Conservation (phyloP, 2,888 invertebrate genomes). For the Caenorhabditis sinica region DNA sequence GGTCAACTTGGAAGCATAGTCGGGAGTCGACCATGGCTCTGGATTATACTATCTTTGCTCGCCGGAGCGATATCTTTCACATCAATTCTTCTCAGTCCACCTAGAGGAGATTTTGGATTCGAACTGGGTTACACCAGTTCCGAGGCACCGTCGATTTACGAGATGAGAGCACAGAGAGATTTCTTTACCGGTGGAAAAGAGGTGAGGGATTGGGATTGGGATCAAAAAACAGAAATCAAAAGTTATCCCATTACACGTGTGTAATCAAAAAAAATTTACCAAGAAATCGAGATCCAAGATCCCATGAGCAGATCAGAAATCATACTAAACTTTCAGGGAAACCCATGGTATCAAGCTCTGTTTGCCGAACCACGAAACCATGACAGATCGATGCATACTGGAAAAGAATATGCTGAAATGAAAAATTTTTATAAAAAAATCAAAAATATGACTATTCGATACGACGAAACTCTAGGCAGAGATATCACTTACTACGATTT, state of each 20-base stretch:
- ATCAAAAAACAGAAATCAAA: neutral
- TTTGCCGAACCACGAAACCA: slow-evolving; percentile 69
- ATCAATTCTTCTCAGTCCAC: slow-evolving; percentile 19
- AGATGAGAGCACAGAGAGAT: slow-evolving; percentile 67
- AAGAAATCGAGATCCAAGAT: neutral
- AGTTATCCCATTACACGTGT: neutral
- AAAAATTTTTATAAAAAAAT: slow-evolving; percentile 67
- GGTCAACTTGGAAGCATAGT: slow-evolving; percentile 54
- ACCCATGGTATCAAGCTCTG: slow-evolving; percentile 76
- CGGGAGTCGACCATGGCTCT: slow-evolving; percentile 54
- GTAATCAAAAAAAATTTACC: neutral
- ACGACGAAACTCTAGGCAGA: slow-evolving; percentile 34
- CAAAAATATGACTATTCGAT: slow-evolving; percentile 42
- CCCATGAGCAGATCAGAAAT: neutral
- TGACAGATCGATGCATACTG: slow-evolving; percentile 25
- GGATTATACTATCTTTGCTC: slow-evolving; percentile 29
- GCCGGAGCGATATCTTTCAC: slow-evolving; percentile 6
- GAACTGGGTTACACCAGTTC: slow-evolving; percentile 69
- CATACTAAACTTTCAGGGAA: slow-evolving; percentile 64
- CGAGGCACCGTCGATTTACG: slow-evolving; percentile 70
- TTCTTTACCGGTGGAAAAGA: slow-evolving; percentile 70
- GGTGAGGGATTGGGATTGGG: slow-evolving; percentile 41
- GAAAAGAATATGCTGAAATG: slow-evolving; percentile 68
- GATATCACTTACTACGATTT: slow-evolving; percentile 71
- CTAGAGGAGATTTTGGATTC: slow-evolving; percentile 57